Conservation (phyloP, 2,797 vertebrate genomes). For the Heliangelus exortis region DNA sequence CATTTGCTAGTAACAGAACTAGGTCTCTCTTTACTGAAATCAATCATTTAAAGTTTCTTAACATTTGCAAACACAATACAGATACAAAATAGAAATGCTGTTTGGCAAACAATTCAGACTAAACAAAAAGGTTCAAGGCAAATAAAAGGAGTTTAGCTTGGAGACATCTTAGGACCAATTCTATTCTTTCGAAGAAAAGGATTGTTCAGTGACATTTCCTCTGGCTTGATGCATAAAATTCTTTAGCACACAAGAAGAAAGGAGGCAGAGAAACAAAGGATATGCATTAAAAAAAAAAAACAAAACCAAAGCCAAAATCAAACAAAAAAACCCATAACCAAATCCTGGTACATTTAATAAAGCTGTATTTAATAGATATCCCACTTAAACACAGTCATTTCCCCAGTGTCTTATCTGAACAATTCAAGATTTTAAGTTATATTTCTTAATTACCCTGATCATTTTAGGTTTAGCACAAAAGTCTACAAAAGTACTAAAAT, state of each 20-base stretch:
- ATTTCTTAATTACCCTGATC: not conserved
- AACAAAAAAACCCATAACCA: too few relatives aligned
- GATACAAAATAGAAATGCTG: not conserved
- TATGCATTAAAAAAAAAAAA: not conserved
- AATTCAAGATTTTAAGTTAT: not conserved
- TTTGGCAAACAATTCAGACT: too few relatives aligned
- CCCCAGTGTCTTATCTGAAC: not conserved
- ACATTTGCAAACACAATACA: not conserved
- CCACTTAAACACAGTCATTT: not conserved
- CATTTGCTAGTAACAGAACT: not conserved
- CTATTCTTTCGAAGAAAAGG: not conserved
- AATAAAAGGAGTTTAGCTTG: not conserved
- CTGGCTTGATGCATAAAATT: not conserved
- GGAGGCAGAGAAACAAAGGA: not conserved
- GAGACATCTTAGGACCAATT: not conserved
- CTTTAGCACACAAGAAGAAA: not conserved
- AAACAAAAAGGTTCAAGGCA: not conserved
- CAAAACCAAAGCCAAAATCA: not conserved
- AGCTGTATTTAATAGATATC: not conserved
- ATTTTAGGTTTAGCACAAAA: not conserved
- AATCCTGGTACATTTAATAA: not conserved
- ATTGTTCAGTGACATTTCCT: not conserved
- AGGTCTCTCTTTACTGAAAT: not conserved
- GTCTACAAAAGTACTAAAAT: not conserved
- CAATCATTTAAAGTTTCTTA: not conserved